Base-by-base conservation (phyloP, 2,888 invertebrate species). In the Caenorhabditis sp. region DNA sequence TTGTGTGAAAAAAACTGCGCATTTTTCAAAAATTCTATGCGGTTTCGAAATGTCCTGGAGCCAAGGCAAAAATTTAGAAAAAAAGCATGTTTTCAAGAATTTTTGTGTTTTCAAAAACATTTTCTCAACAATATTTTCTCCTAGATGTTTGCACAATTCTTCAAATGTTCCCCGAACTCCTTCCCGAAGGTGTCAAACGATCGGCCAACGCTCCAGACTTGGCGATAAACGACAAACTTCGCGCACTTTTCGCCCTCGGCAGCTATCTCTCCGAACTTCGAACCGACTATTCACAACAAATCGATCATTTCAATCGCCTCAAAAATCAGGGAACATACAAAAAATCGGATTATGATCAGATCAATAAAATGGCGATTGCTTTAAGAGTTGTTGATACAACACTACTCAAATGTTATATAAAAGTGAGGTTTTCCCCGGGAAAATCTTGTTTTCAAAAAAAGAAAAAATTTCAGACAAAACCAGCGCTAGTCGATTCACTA, bases 351-450 rank as follows among this genome's bases (percentile, higher is more conserved):
- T 12, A 53, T 8, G 69, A 73, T 0, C 63, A 69, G 10, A 49
- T 68, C 19, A 61, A 67, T 23, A 69, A 68, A 36, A n/a, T 73
- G 49, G n/a, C 63, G 37, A 36, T 68, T 79, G 89, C 94, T 31
- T 89, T 96, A 69, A 95, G 95, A 88, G 93, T 97, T 65, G 95
- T 99, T 70, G 99, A 99, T 88, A 99, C 97, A 0, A 97, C 97
- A 0, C 90, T 99, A 61, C 90, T 99, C 12, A 97, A 97, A 89
- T 97, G 97, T 88, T 99, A 97, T 89, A 91, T 99, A 69, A 93
- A 94, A 92, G 94, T 93, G n/a, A 49, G 21, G 26, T 4, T 19
- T 37, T 58, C 21, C 12, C 19, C 4, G 23, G 12, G 10, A 54
- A 21, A 24, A 24, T 19, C 4, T 55, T 8, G 31, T 10, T 6